These are phyloP conservation scores for Pachycephala philippinensis DNA, from an alignment of 2,113 vertebrate genomes.

Conservation along the genomic window DNA sequence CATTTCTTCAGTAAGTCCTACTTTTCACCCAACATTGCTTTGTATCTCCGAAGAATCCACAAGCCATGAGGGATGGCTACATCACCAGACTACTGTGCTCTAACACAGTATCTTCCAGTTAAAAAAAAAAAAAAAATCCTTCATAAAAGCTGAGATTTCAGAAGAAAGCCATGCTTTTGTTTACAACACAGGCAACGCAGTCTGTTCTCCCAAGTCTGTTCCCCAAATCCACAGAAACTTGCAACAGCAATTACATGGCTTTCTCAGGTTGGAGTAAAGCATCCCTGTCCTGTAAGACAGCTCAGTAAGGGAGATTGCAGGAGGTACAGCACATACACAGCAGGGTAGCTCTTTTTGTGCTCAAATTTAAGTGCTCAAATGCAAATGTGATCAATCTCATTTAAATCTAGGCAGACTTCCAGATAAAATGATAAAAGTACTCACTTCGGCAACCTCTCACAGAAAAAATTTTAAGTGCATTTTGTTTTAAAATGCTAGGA, in stretches of 20 bases:
- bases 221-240: background rate
- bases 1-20: background rate
- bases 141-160: background rate
- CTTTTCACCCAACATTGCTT: background rate
- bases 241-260: background rate
- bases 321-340: background rate
- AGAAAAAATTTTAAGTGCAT: fast-evolving
- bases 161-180: background rate
- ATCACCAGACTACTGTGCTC: background rate
- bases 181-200: background rate
- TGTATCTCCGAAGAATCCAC: background rate
- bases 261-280: background rate
- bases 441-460: background rate
- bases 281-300: fast-evolving
- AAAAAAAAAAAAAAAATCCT: background rate
- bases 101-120: background rate
- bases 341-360: background rate
- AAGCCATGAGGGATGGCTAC: background rate
- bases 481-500: background rate
- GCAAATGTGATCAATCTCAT: background rate
- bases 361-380: background rate
- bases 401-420: background rate
- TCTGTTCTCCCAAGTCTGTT: fast-evolving
- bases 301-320: background rate
- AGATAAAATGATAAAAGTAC: background rate